These are phyloP conservation scores for Eutrigla gurnardus DNA, from an alignment of 2,797 vertebrate genomes.

Conservation along the genomic window DNA sequence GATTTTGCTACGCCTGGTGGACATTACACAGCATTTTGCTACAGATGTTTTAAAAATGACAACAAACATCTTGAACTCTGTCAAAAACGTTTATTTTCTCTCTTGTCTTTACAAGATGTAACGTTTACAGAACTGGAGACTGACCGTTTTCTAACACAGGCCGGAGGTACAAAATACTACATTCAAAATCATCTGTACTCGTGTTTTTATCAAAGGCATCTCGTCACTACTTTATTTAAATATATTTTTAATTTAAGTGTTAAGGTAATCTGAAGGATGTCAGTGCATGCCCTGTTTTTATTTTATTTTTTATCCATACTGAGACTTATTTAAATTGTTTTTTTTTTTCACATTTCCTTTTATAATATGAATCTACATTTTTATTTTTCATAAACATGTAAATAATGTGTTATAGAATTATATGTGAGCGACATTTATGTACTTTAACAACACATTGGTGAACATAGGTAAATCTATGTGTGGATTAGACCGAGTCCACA, in stretches of 20 bases:
- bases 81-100: slow-evolving; percentile 24
- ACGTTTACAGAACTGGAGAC: slow-evolving; percentile 78
- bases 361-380: slow-evolving; percentile 51
- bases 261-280: slow-evolving; percentile 66
- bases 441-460: slow-evolving; percentile 47
- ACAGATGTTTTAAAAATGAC: slow-evolving; percentile 40
- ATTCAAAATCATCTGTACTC: slow-evolving; percentile 47
- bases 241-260: slow-evolving; percentile 68
- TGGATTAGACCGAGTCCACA: slow-evolving; percentile 51
- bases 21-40: slow-evolving; percentile 54
- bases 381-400: slow-evolving; percentile 68
- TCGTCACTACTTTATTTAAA: slow-evolving; percentile 79
- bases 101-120: slow-evolving; percentile 58
- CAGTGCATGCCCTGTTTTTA: slow-evolving; percentile 58
- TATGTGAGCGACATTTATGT: slow-evolving; percentile 63
- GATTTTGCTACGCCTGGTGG: slow-evolving; percentile 54
- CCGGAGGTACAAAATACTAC: slow-evolving; percentile 79
- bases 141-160: slow-evolving; percentile 71
- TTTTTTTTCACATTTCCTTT: slow-evolving; percentile 61
- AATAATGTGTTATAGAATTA: slow-evolving; percentile 64
- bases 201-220: slow-evolving; percentile 54
- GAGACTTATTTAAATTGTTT: slow-evolving; percentile 70
- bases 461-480: slow-evolving; percentile 41
- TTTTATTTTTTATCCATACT: slow-evolving; percentile 43
- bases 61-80: slow-evolving; percentile 28